Percentiles rank a stretch among this genome's conserved stretches.
Conservation (phyloP, 2,113 vertebrate species). For the Cygnus buccinator region DNA sequence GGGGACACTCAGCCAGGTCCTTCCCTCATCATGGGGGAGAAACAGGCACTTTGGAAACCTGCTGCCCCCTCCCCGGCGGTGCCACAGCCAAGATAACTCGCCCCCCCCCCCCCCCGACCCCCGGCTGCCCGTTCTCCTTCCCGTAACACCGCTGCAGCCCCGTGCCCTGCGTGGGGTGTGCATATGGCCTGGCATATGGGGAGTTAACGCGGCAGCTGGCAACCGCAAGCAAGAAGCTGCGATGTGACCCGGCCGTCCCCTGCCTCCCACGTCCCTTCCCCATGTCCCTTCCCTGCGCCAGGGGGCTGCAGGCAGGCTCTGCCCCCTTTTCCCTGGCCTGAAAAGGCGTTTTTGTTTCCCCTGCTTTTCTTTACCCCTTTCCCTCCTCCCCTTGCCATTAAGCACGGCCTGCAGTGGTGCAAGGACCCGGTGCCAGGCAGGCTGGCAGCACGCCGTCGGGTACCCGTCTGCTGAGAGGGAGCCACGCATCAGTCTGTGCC, state of each 20-base stretch:
- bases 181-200: background rate
- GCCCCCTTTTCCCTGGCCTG: background rate
- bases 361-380: background rate
- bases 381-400: background rate
- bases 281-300: background rate
- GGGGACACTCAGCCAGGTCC: no score
- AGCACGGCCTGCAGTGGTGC: fast-evolving
- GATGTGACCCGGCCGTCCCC: no score
- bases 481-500: fast-evolving
- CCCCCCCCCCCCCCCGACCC: background rate
- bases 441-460: background rate
- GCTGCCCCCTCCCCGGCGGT: background rate
- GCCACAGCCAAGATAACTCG: no score
- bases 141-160: fast-evolving
- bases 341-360: background rate
- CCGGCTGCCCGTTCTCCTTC: background rate
- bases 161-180: fast-evolving
- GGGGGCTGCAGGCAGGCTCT: background rate
- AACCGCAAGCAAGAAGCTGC: no score
- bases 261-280: background rate
- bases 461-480: background rate
- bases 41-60: background rate
- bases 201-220: no score
- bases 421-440: background rate
- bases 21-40: background rate